Base-by-base conservation (phyloP, 2,888 invertebrate species). In the Peribatodes rhomboidaria region DNA sequence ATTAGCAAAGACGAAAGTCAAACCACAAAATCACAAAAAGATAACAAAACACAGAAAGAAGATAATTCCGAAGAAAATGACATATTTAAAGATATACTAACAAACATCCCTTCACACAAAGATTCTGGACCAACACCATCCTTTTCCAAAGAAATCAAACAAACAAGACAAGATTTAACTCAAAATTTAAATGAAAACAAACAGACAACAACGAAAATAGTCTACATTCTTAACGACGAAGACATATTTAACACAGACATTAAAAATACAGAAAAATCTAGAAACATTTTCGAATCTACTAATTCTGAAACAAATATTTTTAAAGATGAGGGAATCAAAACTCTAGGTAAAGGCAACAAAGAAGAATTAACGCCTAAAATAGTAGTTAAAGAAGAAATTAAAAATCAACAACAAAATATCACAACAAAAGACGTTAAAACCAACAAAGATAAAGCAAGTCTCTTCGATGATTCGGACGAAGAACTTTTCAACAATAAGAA, bases 171-270 rank as follows among this genome's bases (percentile, higher is more conserved):
- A 58, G 14, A 27, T 27, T 3, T 27, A 27, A 20, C 20, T 1
- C 18, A 47, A 14, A 64, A 65, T 49, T 42, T 61, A 18, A 50
- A 33, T 6, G 35, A 56, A 49, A 54, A 64, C 14, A 61, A 27
- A 50, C 61, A 35, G 47, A 72, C 53, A 22, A 77, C 86, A 37
- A 75, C 89, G 11, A 91, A 90, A 86, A 75, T 89, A 18, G 89
- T 90, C 0, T 92, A 92, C 61, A 84, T 92, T 27, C 67, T 92
- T 20, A 87, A 90, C 9, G 92, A 92, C 46, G 91, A 91, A 83
- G 92, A 92, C 54, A 90, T 92, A 70, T 92, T 92, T 69, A 74
- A 79, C 37, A 80, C 78, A 20, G 70, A 61, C 61, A 55, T 68
- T 33, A 56, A 72, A 58, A 70, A 61, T 53, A 14, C 33, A 35